phyloP scores from a whole-genome alignment of 1,140 invertebrate genomes.

The Ceratina australensis region DNA sequence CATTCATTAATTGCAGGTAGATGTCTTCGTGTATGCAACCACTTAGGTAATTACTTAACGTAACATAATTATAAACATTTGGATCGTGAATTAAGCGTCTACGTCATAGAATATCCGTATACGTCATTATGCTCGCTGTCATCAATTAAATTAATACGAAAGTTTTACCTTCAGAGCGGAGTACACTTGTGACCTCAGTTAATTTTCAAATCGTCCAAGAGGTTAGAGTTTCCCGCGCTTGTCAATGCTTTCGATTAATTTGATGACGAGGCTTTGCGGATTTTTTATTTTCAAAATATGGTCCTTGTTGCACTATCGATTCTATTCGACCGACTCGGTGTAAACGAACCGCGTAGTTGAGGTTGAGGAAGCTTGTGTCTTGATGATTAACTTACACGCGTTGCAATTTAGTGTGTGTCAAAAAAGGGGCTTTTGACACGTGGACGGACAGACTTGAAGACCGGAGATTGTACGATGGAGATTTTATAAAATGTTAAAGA shows the following conservation, averaged over 20 bases:
- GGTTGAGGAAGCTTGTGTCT: not conserved
- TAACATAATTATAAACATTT: too few species aligned
- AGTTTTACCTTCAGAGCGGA: conserved; percentile 9
- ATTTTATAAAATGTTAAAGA: conserved; percentile 19
- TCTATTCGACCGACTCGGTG: not conserved
- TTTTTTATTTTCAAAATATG: conserved; percentile 14
- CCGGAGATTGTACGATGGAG: conserved; percentile 3
- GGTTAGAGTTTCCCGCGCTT: conserved; percentile 45
- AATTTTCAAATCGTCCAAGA: conserved; percentile 14
- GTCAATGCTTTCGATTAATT: conserved; percentile 18
- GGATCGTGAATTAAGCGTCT: too few species aligned
- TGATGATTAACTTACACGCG: conserved; percentile 20
- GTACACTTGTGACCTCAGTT: conserved; percentile 22
- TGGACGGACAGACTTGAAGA: conserved; percentile 51
- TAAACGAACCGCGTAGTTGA: not conserved
- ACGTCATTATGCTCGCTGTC: too few species aligned
- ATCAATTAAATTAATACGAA: too few species aligned
- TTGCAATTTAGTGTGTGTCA: conserved; percentile 56
- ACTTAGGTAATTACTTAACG: too few species aligned
- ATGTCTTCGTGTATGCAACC: too few species aligned
- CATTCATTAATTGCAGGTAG: too few species aligned
- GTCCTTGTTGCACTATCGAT: conserved; percentile 1
- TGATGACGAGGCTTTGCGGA: conserved; percentile 37
- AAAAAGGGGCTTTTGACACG: conserved; percentile 45
- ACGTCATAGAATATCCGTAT: too few species aligned